phyloP scores from a whole-genome alignment of 2,888 invertebrate species.

The Spilosoma lubricipeda region DNA sequence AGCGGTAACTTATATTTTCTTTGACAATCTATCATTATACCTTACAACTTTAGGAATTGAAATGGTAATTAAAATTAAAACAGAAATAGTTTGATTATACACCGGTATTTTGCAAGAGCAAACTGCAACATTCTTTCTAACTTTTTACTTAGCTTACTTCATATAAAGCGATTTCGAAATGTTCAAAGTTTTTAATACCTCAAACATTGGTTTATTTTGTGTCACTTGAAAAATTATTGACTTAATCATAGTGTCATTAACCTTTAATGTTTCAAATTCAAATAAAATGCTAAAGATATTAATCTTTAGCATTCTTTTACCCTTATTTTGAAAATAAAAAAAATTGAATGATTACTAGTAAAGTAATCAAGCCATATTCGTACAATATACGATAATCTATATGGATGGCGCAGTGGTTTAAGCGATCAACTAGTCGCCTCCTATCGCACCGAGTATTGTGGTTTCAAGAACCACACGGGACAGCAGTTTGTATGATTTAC shows the following conservation, averaged over 20 bases:
- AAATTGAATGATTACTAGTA: background rate
- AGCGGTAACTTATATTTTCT: conserved; percentile 41
- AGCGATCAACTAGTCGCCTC: no score
- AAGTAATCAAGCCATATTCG: background rate
- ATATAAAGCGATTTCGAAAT: background rate
- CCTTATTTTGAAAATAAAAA: background rate
- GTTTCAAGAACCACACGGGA: no score
- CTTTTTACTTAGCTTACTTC: background rate
- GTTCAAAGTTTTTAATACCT: background rate
- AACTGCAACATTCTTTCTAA: background rate
- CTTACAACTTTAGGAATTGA: background rate
- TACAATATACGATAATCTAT: background rate
- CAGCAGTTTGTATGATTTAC: no score
- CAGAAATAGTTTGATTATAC: background rate
- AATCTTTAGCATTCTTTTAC: background rate
- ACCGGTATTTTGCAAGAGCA: background rate
- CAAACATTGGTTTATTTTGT: background rate
- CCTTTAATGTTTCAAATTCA: no score
- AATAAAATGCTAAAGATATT: no score
- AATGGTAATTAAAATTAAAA: background rate
- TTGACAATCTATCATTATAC: conserved; percentile 14
- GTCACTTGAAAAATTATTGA: background rate
- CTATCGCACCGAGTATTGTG: no score
- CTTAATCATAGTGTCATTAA: background rate
- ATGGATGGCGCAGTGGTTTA: no score